phyloP scores from a whole-genome alignment of 2,113 vertebrate genomes.

The Corythaeola cristata region DNA sequence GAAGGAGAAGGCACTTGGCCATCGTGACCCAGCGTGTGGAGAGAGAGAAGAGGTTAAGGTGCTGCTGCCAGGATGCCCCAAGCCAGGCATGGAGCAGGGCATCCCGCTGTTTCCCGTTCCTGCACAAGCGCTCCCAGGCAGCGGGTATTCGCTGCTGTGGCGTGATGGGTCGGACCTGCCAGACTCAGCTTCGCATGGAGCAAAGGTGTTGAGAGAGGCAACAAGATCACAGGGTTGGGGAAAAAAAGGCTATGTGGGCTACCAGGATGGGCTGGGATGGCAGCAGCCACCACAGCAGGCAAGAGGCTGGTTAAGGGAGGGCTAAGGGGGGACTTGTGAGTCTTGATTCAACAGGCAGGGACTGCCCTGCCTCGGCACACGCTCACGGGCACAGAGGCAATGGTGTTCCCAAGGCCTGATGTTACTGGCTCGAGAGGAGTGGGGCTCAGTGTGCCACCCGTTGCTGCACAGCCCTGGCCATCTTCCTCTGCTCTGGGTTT shows the following conservation, averaged over 20 bases:
- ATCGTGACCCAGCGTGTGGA: rapidly evolving
- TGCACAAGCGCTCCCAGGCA: rapidly evolving
- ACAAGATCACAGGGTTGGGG: neutral
- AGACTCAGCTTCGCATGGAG: neutral
- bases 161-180: rapidly evolving
- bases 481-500: neutral
- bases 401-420: neutral
- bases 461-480: neutral
- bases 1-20: neutral
- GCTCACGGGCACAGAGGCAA: neutral
- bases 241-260: neutral
- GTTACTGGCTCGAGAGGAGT: neutral
- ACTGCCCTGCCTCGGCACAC: neutral
- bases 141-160: neutral
- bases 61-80: neutral
- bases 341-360: neutral
- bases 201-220: neutral
- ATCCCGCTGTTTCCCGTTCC: neutral
- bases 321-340: neutral
- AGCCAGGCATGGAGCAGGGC: neutral
- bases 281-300: neutral
- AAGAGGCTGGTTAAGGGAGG: neutral
- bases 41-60: neutral
- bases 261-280: neutral
- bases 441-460: neutral